Conservation (phyloP, 2,888 invertebrate genomes). For the Brachyopa scutellaris region DNA sequence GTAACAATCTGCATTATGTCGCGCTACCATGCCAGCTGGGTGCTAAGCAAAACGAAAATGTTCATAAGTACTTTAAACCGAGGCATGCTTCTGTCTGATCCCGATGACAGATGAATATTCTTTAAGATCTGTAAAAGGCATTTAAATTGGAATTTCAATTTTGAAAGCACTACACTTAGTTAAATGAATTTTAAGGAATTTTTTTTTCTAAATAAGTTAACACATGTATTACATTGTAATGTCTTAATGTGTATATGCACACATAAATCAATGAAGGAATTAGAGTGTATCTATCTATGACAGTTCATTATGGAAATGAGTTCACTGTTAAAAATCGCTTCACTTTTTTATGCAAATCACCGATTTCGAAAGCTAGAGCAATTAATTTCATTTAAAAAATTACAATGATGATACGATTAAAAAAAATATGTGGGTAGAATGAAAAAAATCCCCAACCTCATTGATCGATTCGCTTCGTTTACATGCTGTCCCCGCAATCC, state of each 20-base stretch:
- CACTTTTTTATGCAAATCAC: too few species aligned
- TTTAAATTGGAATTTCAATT: background rate
- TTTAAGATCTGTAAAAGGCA: background rate
- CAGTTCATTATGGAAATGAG: background rate
- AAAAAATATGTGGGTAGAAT: too few species aligned
- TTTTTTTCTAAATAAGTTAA: background rate
- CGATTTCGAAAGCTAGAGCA: too few species aligned
- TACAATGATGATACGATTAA: too few species aligned
- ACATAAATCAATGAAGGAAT: background rate
- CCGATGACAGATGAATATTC: constrained; percentile 14
- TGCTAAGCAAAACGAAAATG: background rate
- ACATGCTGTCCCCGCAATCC: constrained; percentile 18
- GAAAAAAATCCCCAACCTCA: too few species aligned
- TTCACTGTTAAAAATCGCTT: too few species aligned
- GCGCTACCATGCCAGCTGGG: constrained; percentile 18
- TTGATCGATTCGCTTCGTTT: constrained; percentile 30
- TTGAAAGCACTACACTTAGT: background rate
- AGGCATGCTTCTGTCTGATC: background rate
- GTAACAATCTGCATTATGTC: constrained; percentile 11
- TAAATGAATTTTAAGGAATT: background rate
- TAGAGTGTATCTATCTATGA: background rate
- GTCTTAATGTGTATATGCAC: background rate
- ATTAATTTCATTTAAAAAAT: too few species aligned
- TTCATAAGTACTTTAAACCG: background rate
- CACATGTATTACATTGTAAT: background rate